Evolutionary conservation across 92 coral and sea anemone genomes (phyloP), one percentile per base, ranked within the genome.

Genomic region (Plumapathes pennacea): DNA sequence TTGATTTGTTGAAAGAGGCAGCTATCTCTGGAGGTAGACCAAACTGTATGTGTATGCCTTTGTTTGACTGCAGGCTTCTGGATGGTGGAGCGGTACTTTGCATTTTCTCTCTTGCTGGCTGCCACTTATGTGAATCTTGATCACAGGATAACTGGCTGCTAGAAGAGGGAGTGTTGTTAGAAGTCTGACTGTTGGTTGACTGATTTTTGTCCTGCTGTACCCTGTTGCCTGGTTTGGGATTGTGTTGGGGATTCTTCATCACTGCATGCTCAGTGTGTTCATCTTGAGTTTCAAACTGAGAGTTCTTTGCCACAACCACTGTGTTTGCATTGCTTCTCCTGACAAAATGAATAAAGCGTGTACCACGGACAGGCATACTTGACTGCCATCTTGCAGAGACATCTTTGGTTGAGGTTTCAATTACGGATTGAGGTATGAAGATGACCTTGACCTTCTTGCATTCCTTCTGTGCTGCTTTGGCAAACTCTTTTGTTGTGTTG

Each of bases 281-380:
- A n/a, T n/a, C n/a, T n/a, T n/a, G n/a, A n/a, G n/a, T n/a, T n/a
- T 46, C 25, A 27, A 39, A 58, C 34, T 58, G 65, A 33, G 50
- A 34, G 65, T 58, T 58, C 57, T 38, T 58, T 11, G 65, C 65
- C 34, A n/a, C n/a, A n/a, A n/a, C n/a, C n/a, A n/a, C n/a, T n/a
- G n/a, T n/a, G n/a, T n/a, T n/a, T n/a, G n/a, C 20, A 41, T 13
- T 57, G 56, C 49, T 50, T 38, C 65, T 57, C 10, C 49, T 41
- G 0, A 57, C 30, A 25, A 18, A 57, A 38, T 57, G 65, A 25
- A 22, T 21, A 6, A 20, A 29, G 18, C 65, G 22, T 32, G 65
- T 57, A 57, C 65, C 65, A 41, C 6, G 10, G 17, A 57, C 65
- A 57, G 65, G 12, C 48, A 25, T 22, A 41, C 48, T 18, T 1